phyloP scores from a whole-genome alignment of 2,113 vertebrate genomes.

The Irena cyanogastra region DNA sequence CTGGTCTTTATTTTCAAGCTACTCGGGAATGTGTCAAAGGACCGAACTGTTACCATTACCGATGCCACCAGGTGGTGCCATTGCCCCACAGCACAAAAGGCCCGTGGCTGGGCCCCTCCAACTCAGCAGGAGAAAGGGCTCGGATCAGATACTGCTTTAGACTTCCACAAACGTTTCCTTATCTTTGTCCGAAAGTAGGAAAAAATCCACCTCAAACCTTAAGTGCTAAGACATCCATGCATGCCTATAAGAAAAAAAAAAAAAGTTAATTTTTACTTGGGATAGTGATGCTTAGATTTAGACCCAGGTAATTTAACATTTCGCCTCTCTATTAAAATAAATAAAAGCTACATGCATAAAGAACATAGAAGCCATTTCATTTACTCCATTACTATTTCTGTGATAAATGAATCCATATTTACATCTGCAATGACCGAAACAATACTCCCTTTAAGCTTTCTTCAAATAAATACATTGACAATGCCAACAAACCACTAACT shows the following conservation, averaged over 20 bases:
- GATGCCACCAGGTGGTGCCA: not conserved
- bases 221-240: not conserved
- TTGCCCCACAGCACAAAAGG: not conserved
- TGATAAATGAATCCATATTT: not conserved
- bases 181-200: not conserved
- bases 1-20: not conserved
- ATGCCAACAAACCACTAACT: not conserved
- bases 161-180: not conserved
- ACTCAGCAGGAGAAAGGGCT: rapidly evolving
- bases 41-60: rapidly evolving
- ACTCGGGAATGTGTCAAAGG: rapidly evolving
- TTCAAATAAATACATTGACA: not conserved
- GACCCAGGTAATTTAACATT: not conserved
- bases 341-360: not conserved
- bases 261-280: not conserved
- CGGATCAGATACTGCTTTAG: not conserved
- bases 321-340: not conserved
- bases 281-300: not conserved
- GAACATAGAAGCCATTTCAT: not conserved
- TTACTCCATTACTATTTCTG: not conserved
- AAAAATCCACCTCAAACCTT: not conserved
- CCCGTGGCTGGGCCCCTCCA: rapidly evolving
- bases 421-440: not conserved
- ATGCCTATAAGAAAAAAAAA: not conserved
- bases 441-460: not conserved